phyloP scores from a whole-genome alignment of 1,140 invertebrate species.

The Scylla paramamosain region DNA sequence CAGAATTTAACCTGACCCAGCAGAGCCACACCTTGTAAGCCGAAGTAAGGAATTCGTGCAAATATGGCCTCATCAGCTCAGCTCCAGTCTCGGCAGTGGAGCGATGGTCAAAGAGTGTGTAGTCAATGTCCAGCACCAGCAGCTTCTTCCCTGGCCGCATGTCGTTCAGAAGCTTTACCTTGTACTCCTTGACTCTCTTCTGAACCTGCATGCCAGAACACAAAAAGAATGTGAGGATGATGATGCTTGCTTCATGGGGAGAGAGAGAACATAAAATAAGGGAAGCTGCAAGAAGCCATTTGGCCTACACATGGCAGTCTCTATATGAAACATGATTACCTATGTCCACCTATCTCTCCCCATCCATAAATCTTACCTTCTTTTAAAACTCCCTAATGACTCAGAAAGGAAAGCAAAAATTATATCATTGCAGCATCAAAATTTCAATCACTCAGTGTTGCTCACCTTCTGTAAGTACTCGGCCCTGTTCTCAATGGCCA shows the following conservation, averaged over 20 bases:
- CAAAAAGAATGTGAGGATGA: not conserved
- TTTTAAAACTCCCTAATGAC: too few species aligned
- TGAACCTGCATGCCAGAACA: slow-evolving; percentile 85
- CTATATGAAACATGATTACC: too few species aligned
- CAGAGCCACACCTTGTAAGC: slow-evolving; percentile 84
- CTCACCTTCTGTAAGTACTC: slow-evolving; percentile 78
- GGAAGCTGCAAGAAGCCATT: too few species aligned
- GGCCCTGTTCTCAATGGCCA: slow-evolving; percentile 76
- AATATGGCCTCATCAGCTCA: slow-evolving; percentile 96
- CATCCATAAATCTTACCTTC: too few species aligned
- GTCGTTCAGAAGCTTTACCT: slow-evolving; percentile 90
- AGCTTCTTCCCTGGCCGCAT: slow-evolving; percentile 92
- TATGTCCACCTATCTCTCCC: too few species aligned
- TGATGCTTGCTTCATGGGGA: too few species aligned
- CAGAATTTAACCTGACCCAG: too few species aligned
- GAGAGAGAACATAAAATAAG: slow-evolving; percentile 10
- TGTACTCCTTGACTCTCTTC: slow-evolving; percentile 91
- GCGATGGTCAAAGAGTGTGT: slow-evolving; percentile 97
- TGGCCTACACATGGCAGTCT: too few species aligned
- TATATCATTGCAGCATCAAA: too few species aligned
- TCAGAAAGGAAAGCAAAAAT: too few species aligned
- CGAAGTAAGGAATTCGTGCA: slow-evolving; percentile 96
- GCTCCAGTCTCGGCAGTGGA: slow-evolving; percentile 92
- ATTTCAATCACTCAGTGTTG: too few species aligned
- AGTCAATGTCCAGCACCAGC: slow-evolving; percentile 97